Percentiles rank a stretch among this genome's conserved stretches.
These are phyloP conservation scores for Portevinia maculata DNA, from an alignment of 2,888 invertebrate species.

Conservation along the genomic window DNA sequence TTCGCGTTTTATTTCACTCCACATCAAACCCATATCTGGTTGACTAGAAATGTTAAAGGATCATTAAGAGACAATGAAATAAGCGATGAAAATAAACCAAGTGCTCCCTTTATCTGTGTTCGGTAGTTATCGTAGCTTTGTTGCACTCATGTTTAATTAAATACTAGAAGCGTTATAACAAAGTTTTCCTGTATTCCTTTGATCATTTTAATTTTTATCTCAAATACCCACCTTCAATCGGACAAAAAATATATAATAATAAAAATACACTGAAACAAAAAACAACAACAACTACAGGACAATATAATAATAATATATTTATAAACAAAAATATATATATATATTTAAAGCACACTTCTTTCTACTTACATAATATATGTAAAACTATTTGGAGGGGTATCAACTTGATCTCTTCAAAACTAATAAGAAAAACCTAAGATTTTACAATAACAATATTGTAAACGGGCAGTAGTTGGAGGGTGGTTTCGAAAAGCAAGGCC, in stretches of 20 bases:
- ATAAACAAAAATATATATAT: constrained; percentile 9
- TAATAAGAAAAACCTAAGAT: constrained; percentile 57
- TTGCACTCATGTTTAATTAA: too few relatives aligned
- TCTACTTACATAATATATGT: constrained; percentile 71
- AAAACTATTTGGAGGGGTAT: constrained; percentile 60
- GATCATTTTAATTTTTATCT: background rate
- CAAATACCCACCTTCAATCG: constrained; percentile 51
- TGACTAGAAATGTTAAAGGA: too few relatives aligned
- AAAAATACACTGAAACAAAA: constrained; percentile 18
- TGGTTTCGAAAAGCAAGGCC: constrained; percentile 32
- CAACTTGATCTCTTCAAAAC: constrained; percentile 66
- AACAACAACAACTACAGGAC: constrained; percentile 34
- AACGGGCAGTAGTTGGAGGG: constrained; percentile 51
- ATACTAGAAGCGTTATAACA: background rate
- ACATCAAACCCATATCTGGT: too few relatives aligned
- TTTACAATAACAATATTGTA: constrained; percentile 3
- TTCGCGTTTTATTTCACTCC: too few relatives aligned
- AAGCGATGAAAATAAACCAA: too few relatives aligned
- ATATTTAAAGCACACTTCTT: constrained; percentile 55
- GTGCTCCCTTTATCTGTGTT: too few relatives aligned
- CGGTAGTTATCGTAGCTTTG: too few relatives aligned
- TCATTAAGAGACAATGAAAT: too few relatives aligned
- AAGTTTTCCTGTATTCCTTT: background rate
- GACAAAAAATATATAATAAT: constrained; percentile 9
- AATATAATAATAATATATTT: constrained; percentile 7